A percentile compares a stretch with the other conserved stretches of the same genome.
Conservation (phyloP, 2,113 vertebrate species). For the Trichomycterus rosablanca region DNA sequence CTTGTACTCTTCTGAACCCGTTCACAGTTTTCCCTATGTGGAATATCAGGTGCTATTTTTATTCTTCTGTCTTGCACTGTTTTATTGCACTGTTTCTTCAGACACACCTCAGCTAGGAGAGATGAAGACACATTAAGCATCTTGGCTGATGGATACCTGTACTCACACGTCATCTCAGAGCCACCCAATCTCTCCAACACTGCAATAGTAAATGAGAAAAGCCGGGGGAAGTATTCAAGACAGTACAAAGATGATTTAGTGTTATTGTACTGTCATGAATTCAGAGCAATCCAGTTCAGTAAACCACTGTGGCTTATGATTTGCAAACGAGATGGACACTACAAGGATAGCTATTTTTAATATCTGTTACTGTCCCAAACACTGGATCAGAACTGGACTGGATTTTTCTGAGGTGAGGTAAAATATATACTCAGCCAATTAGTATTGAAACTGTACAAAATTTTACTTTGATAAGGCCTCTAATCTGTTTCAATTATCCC, state of each 20-base stretch:
- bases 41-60: not conserved
- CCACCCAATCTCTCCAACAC: constrained; percentile 10
- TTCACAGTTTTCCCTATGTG: not conserved
- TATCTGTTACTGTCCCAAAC: no score
- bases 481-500: no score
- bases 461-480: no score
- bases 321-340: no score
- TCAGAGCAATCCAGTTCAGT: constrained; percentile 2
- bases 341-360: no score
- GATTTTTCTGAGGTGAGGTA: no score
- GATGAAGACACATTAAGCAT: not conserved
- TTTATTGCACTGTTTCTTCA: constrained; percentile 17
- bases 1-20: not conserved
- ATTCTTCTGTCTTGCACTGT: constrained; percentile 8
- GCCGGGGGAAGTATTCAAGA: constrained; percentile 5
- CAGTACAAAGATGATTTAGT: not conserved
- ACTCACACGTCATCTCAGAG: constrained; percentile 17
- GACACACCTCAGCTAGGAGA: not conserved
- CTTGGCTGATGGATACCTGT: constrained; percentile 15
- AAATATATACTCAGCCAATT: no score
- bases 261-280: not conserved
- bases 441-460: no score
- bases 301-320: no score
- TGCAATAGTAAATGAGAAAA: constrained; percentile 13
- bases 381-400: no score